Percentiles rank a stretch among this genome's conserved stretches.
Conservation (phyloP, 2,797 vertebrate genomes). For the Vipera ursinii region DNA sequence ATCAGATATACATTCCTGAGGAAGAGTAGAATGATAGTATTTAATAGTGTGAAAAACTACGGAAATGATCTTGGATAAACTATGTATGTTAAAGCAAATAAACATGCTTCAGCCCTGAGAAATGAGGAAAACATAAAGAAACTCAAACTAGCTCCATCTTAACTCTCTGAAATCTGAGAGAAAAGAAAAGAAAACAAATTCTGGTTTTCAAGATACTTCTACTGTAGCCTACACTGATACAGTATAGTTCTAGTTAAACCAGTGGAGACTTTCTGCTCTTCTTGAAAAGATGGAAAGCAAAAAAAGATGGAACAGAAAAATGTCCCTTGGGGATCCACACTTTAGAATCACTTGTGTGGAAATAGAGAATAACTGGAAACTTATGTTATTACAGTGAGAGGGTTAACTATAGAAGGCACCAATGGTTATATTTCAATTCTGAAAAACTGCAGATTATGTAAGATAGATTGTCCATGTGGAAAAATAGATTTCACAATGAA, state of each 20-base stretch:
- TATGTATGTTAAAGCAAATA: background rate
- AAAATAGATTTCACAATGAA: slow-evolving; percentile 54
- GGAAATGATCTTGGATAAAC: background rate
- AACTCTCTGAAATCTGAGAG: background rate
- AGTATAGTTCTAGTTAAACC: background rate
- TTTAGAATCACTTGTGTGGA: background rate
- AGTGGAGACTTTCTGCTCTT: background rate
- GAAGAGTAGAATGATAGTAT: background rate
- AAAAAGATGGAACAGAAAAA: background rate
- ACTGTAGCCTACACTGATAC: background rate
- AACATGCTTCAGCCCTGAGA: background rate
- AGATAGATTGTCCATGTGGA: slow-evolving; percentile 47
- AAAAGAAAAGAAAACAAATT: background rate
- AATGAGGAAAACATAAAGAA: background rate
- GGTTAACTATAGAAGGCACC: slow-evolving; percentile 49
- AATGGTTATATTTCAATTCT: slow-evolving; percentile 39
- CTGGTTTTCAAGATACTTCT: background rate
- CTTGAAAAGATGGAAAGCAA: background rate
- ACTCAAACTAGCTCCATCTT: background rate
- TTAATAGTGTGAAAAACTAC: background rate
- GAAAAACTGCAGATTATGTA: slow-evolving; percentile 48
- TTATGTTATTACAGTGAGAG: slow-evolving; percentile 10
- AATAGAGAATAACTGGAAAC: fast-evolving
- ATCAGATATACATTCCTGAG: background rate
- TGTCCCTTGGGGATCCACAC: background rate